A percentile compares a stretch with the other conserved stretches of the same genome.
Conservation (phyloP, 2,797 vertebrate genomes). For the Trachurus trachurus region DNA sequence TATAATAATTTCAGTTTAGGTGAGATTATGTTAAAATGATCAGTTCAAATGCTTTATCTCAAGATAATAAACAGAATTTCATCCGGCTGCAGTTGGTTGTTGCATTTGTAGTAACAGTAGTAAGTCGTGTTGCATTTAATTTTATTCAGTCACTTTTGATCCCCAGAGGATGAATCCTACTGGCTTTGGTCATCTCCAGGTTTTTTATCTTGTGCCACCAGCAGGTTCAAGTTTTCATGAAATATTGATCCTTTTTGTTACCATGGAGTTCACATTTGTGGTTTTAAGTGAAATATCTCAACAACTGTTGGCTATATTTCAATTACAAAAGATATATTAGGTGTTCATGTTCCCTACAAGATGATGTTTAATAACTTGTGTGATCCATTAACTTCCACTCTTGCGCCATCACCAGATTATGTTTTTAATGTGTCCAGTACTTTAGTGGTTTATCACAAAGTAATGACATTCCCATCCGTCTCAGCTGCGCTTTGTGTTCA, state of each 20-base stretch:
- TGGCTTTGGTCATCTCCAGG: background rate
- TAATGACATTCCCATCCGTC: background rate
- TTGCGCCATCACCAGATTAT: background rate
- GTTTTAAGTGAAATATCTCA: background rate
- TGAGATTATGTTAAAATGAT: slow-evolving; percentile 20
- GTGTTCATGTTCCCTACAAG: background rate
- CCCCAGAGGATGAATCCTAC: background rate
- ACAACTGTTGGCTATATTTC: background rate
- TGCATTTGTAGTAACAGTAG: too few relatives aligned
- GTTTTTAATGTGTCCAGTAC: background rate
- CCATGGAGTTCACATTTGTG: background rate
- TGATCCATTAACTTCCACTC: background rate
- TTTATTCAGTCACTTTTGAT: background rate
- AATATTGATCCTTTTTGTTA: background rate
- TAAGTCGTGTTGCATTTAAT: too few relatives aligned
- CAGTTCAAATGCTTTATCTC: slow-evolving; percentile 9
- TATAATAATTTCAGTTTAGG: background rate
- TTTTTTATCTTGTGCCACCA: background rate
- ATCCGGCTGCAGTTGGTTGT: background rate
- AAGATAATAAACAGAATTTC: slow-evolving; percentile 21
- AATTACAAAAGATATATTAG: background rate
- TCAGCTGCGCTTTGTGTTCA: background rate
- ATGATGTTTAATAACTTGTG: background rate
- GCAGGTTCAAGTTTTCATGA: background rate
- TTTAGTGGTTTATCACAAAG: background rate